Evolutionary conservation across 1,140 invertebrate species (phyloP).

Genomic region (Heliconius hermathena): DNA sequence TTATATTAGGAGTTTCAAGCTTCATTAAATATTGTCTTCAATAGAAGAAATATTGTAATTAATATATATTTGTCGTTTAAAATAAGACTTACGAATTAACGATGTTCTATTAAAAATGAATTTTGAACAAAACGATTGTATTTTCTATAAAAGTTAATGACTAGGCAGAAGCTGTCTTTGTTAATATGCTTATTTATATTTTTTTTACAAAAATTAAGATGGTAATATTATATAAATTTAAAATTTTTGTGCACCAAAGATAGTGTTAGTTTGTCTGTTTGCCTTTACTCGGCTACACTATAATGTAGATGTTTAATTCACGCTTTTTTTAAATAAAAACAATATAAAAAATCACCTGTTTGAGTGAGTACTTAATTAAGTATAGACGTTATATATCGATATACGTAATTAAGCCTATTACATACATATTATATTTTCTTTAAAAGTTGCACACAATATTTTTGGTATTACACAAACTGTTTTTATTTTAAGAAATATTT

Average conservation of each 20-base stretch:
- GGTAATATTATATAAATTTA: background rate
- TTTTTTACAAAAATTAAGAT: background rate
- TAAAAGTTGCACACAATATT: background rate
- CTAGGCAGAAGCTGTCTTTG: background rate
- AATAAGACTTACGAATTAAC: background rate
- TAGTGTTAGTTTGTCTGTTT: slow-evolving; percentile 8
- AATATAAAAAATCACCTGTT: background rate
- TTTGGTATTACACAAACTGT: background rate
- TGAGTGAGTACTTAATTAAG: slow-evolving; percentile 12
- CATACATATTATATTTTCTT: background rate
- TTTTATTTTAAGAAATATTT: background rate
- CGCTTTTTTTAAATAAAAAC: background rate
- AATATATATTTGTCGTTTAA: background rate
- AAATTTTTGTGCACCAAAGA: background rate
- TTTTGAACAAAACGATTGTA: background rate
- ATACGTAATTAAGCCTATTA: slow-evolving; percentile 6
- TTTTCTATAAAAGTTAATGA: background rate
- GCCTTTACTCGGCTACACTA: background rate
- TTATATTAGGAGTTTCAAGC: background rate
- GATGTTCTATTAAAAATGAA: background rate
- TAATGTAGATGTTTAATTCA: background rate
- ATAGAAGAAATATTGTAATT: background rate
- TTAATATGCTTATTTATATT: background rate
- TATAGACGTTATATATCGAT: background rate
- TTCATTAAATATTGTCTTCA: background rate